Evolutionary conservation across 2,113 vertebrate species (phyloP).

Genomic region (Chloroceryle aenea): DNA sequence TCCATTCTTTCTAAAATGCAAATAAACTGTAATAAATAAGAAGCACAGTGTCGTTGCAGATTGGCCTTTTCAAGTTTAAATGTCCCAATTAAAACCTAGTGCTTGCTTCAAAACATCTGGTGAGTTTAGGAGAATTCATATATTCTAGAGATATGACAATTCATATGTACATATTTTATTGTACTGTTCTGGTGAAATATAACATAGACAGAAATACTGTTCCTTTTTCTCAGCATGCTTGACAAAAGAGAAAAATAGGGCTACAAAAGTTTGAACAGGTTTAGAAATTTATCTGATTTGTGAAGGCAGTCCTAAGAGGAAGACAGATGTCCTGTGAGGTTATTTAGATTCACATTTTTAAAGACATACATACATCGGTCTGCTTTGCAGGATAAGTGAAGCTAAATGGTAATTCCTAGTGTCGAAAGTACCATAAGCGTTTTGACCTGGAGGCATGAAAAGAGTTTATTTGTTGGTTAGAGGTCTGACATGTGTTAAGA

Average conservation of each 20-base stretch:
- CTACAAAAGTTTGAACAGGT: constrained; percentile 9
- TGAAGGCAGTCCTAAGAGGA: neutral
- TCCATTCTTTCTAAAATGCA: neutral
- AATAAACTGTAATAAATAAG: constrained; percentile 18
- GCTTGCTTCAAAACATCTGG: constrained; percentile 47
- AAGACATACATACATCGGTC: neutral
- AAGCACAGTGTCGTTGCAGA: neutral
- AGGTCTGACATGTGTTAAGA: neutral
- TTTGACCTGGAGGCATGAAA: neutral
- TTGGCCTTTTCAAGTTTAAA: constrained; percentile 27
- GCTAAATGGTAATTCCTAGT: neutral
- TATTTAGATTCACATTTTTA: neutral
- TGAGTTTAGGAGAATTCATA: constrained; percentile 49
- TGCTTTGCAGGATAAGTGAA: neutral
- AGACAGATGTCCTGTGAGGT: neutral
- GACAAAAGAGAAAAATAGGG: constrained; percentile 40
- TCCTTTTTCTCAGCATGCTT: neutral
- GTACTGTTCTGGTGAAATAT: constrained; percentile 32
- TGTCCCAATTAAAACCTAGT: constrained; percentile 44
- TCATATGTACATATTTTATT: neutral
- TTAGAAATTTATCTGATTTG: constrained; percentile 21
- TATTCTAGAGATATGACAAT: constrained; percentile 45
- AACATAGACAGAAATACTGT: constrained; percentile 35
- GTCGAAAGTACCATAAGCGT: fast-evolving
- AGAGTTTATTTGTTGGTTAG: neutral